Evolutionary conservation across 2,888 invertebrate genomes (phyloP).

Genomic region (Xylophagus ater): DNA sequence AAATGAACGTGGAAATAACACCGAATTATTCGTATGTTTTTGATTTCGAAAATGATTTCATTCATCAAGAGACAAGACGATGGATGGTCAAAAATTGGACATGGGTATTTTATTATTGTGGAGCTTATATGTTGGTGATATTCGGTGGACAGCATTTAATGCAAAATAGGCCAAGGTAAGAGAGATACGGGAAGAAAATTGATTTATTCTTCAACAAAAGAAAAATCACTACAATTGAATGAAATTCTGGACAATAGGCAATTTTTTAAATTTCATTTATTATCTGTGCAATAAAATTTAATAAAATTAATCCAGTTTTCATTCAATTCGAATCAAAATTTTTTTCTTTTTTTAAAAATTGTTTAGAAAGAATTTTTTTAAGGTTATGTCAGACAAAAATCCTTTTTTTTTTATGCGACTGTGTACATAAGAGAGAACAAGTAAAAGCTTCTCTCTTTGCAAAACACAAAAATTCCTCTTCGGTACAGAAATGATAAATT

Average conservation of each 20-base stretch:
- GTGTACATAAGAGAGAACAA: too few species aligned
- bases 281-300: too few species aligned
- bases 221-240: too few species aligned
- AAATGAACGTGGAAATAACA: conserved; percentile 52
- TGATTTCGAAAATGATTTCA: conserved; percentile 90
- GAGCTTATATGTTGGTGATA: conserved; percentile 85
- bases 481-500: too few species aligned
- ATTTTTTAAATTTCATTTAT: too few species aligned
- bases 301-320: too few species aligned
- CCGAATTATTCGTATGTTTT: conserved; percentile 91
- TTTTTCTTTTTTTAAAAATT: too few species aligned
- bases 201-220: conserved; percentile 1
- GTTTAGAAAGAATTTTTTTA: not conserved
- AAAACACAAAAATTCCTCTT: too few species aligned
- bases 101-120: conserved; percentile 73
- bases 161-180: conserved; percentile 74
- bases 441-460: too few species aligned
- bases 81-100: conserved; percentile 99
- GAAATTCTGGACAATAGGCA: too few species aligned
- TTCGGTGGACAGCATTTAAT: conserved; percentile 90
- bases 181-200: conserved; percentile 14
- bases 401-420: too few species aligned
- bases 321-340: not conserved
- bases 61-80: conserved; percentile 73
- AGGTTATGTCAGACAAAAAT: too few species aligned